phyloP scores from a whole-genome alignment of 1,140 invertebrate genomes.

The Meloidogyne floridensis region DNA sequence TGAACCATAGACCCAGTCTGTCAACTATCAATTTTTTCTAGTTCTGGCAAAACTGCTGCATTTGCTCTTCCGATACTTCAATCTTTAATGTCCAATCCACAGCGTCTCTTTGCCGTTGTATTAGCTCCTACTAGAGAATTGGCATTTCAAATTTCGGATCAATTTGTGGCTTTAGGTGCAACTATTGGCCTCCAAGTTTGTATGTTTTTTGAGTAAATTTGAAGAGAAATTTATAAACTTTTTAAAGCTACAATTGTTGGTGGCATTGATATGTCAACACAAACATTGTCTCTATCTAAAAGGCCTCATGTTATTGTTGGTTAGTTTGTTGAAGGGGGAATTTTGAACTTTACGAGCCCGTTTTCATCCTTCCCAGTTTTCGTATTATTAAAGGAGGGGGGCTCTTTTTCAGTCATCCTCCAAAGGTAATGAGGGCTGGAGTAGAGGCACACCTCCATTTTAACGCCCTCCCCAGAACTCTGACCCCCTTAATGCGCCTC shows the following conservation, averaged over 20 bases:
- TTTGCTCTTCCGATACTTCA: constrained; percentile 64
- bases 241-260: constrained; percentile 77
- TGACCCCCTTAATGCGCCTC: no score
- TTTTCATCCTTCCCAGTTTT: no score
- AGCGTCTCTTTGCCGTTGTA: constrained; percentile 54
- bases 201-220: constrained; percentile 35
- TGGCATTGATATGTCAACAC: constrained; percentile 94
- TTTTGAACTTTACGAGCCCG: no score
- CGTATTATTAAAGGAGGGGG: no score
- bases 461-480: no score
- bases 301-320: constrained; percentile 75
- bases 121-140: constrained; percentile 63
- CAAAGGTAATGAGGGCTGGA: no score
- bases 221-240: constrained; percentile 23
- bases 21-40: no score
- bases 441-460: no score
- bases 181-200: constrained; percentile 53
- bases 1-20: no score
- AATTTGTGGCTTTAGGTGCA: constrained; percentile 59
- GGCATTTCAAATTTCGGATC: constrained; percentile 64
- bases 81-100: constrained; percentile 55
- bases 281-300: constrained; percentile 84
- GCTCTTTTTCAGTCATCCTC: no score
- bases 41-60: constrained; percentile 60
- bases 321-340: constrained; percentile 12